These are phyloP conservation scores for Ligdia adustata DNA, from an alignment of 2,888 invertebrate genomes.

Conservation along the genomic window DNA sequence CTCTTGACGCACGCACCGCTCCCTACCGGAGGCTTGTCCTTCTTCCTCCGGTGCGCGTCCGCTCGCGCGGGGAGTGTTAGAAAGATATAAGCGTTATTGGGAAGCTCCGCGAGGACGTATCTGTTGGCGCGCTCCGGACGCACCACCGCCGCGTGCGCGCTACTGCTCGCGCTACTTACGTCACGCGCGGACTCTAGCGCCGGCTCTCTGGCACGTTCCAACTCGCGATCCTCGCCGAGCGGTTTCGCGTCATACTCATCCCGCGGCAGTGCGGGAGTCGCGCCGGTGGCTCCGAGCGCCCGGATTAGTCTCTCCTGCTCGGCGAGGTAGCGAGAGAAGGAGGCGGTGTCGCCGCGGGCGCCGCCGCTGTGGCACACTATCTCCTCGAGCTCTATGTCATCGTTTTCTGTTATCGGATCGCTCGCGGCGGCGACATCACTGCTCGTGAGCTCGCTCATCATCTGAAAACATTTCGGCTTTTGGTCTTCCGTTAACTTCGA, in stretches of 20 bases:
- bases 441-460: slow-evolving; percentile 28
- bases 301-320: slow-evolving; percentile 53
- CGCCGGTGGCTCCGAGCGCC: slow-evolving; percentile 41
- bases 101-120: slow-evolving; percentile 51
- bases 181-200: slow-evolving; percentile 20
- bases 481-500: slow-evolving; percentile 34
- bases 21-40: slow-evolving; percentile 42
- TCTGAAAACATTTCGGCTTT: slow-evolving; percentile 39
- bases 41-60: slow-evolving; percentile 40
- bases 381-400: slow-evolving; percentile 40
- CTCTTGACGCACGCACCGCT: slow-evolving; percentile 44
- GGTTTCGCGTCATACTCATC: slow-evolving; percentile 22
- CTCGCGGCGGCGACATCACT: slow-evolving; percentile 18
- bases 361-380: slow-evolving; percentile 36
- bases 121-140: slow-evolving; percentile 32
- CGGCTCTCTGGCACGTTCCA: slow-evolving; percentile 12
- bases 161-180: slow-evolving; percentile 32
- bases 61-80: slow-evolving; percentile 43
- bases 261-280: slow-evolving; percentile 10
- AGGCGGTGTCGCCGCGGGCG: slow-evolving; percentile 32
- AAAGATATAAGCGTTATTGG: slow-evolving; percentile 65
- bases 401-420: slow-evolving; percentile 13
- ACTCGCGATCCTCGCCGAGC: slow-evolving; percentile 28
- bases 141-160: slow-evolving; percentile 10
- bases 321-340: slow-evolving; percentile 51